Base-by-base conservation (phyloP, 2,888 invertebrate species). In the Agrilus mali region DNA sequence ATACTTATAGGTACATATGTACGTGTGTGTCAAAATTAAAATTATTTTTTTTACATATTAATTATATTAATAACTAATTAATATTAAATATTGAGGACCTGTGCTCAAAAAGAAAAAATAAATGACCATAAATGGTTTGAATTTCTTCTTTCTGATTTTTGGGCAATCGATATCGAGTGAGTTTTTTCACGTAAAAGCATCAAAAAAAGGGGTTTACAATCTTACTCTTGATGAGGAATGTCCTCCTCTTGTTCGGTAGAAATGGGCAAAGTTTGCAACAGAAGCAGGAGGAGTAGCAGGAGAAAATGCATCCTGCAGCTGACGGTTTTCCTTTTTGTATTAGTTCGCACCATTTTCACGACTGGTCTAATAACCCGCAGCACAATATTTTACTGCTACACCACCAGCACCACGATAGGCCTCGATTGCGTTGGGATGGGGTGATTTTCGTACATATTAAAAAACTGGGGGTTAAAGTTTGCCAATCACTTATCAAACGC, bases 201-300 rank as follows among this genome's bases (percentile, higher is more conserved):
- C n/a, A n/a, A n/a, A n/a, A n/a, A n/a, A 10, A 10, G 10, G 4
- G 2, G 27, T 8, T 27, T 2, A 43, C 32, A 22, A 54, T 75
- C 87, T 86, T 75, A 88, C 88, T 87, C 87, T 70, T 86, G 85
- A 68, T 87, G 87, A 47, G 87, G 88, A 63, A 88, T 88, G 66
- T 87, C 87, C 73, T 88, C 87, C 61, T 86, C 85, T 69, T 87
- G 86, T 70, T 86, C 86, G 57, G 77, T 65, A 55, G 70, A 69
- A 50, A 64, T 66, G 40, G 68, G 65, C 51, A 67, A 73, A 55
- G 75, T 60, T 50, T 67, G 55, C 36, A 66, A 55, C 47, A 68
- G 44, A 40, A 62, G 43, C 27, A 60, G 36, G 27, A 57, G n/a
- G n/a, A n/a, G n/a, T n/a, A n/a, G 47, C 38, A 60, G 46, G 45